Base-by-base conservation (phyloP, 1,140 invertebrate species). In the Solenopsis invicta region DNA sequence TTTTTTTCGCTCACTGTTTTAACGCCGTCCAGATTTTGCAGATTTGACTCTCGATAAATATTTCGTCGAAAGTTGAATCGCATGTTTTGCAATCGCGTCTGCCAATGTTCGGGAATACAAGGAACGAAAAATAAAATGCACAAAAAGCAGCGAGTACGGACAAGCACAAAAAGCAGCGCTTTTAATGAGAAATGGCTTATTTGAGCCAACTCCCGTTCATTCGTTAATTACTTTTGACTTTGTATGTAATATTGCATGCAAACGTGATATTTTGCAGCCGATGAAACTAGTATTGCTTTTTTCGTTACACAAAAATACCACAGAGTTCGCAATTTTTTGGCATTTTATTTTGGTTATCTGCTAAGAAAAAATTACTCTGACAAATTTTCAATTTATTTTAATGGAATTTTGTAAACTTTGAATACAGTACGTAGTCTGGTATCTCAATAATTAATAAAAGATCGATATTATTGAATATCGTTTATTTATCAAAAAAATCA, bases 181-280 rank as follows among this genome's bases (percentile, higher is more conserved):
- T 61, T 75, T 75, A 84, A 75, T 74, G n/a, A 84, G 41, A 75
- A 48, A 62, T 13, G 21, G 13, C n/a, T 69, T 54, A 34, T 61
- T 74, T 84, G 54, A 61, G 34, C n/a, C 52, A 74, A 74, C 50
- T 75, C 48, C 9, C 24, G 18, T 48, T 48, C 29, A 10, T 74
- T 0, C 41, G 18, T 21, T 84, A 61, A 84, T 61, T 75, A 75
- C 6, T 16, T 48, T 84, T 1, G 24, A 74, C 41, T 71, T 81
- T 10, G 54, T 61, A 24, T 4, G 12, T 41, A 84, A 75, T 74
- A 84, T 37, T n/a, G 24, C 24, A 10, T n/a, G 24, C 24, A 10
- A 66, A 6, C 16, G 24, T n/a, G 4, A 59, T 72, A 45, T 59
- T 21, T 24, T 18, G 29, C 4, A 29, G 29, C 4, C 8, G n/a